phyloP scores from a whole-genome alignment of 2,113 vertebrate genomes.

The Vombatus ursinus region DNA sequence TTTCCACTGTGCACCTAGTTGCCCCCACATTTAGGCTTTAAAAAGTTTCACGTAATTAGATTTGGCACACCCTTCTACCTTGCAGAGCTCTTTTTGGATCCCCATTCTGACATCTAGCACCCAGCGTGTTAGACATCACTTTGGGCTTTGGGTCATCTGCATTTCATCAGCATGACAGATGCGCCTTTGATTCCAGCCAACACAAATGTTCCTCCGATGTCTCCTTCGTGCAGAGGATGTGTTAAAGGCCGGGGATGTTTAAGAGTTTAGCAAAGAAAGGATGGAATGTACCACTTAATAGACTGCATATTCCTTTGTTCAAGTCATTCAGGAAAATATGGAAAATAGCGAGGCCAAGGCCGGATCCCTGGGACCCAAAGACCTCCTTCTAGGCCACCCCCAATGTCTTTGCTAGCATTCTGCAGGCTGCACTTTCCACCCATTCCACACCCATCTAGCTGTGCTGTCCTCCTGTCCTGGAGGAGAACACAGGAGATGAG shows the following conservation, averaged over 20 bases:
- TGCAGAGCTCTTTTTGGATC: background rate
- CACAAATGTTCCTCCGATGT: background rate
- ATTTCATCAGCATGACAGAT: background rate
- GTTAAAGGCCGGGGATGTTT: background rate
- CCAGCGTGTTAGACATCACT: background rate
- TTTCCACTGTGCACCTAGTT: too few relatives aligned
- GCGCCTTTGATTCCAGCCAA: background rate
- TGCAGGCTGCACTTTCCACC: background rate
- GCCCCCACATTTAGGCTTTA: too few relatives aligned
- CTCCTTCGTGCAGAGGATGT: background rate
- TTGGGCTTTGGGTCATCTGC: background rate
- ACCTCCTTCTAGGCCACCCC: too few relatives aligned
- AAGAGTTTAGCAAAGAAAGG: background rate
- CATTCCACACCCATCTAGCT: background rate
- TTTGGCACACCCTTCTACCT: too few relatives aligned
- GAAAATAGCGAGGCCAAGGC: background rate
- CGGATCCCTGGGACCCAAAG: too few relatives aligned
- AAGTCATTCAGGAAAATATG: background rate
- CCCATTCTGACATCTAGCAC: background rate
- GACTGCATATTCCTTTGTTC: background rate
- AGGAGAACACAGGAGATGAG: background rate
- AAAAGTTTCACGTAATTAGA: too few relatives aligned
- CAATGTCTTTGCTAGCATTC: background rate
- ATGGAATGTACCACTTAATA: background rate
- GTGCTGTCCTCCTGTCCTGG: too few relatives aligned